A percentile compares a stretch with the other conserved stretches of the same genome.
Evolutionary conservation across 2,888 invertebrate genomes (phyloP).

Genomic region (Tyria jacobaeae): DNA sequence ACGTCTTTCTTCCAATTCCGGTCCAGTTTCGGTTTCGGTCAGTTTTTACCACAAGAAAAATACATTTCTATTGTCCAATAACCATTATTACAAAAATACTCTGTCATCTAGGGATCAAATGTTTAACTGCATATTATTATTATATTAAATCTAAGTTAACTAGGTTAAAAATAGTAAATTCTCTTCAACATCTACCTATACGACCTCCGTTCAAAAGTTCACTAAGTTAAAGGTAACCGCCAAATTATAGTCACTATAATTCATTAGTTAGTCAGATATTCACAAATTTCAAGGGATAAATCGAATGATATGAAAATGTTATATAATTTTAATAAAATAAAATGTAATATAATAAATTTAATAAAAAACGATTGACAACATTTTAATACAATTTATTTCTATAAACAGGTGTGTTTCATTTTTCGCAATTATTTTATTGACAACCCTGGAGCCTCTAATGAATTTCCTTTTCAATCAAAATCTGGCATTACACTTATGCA

Average conservation of each 20-base stretch:
- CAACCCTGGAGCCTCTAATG: no score
- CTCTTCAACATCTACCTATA: neutral
- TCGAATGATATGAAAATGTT: no score
- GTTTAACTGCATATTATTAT: neutral
- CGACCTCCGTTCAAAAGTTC: neutral
- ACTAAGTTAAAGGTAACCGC: neutral
- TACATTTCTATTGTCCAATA: neutral
- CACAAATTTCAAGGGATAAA: no score
- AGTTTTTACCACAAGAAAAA: no score
- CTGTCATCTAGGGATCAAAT: no score
- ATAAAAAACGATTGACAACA: neutral
- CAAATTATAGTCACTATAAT: neutral
- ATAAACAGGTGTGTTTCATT: no score
- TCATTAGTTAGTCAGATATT: conserved; percentile 2
- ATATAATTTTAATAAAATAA: no score
- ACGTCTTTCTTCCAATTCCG: no score
- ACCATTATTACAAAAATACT: no score
- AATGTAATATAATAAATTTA: neutral
- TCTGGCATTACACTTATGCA: neutral
- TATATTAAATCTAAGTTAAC: neutral
- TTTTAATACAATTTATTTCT: no score
- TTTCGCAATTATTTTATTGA: no score
- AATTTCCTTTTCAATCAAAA: neutral
- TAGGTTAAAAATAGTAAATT: neutral
- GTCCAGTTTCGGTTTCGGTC: no score